A percentile compares a stretch with the other conserved stretches of the same genome.
phyloP scores from a whole-genome alignment of 2,888 invertebrate genomes.

The Nipponacmea schrenckii region DNA sequence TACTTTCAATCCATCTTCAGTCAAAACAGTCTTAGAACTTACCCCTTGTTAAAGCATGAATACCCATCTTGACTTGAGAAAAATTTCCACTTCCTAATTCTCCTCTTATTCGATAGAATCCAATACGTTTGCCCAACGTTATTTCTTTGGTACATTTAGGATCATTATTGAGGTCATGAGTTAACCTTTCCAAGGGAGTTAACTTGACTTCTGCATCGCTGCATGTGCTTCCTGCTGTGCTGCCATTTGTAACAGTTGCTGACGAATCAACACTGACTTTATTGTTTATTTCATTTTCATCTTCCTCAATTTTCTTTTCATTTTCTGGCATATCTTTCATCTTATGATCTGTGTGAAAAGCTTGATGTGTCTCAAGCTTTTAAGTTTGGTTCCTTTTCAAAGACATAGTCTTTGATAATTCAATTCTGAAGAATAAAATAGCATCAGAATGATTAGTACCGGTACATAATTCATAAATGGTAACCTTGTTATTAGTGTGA shows the following conservation, averaged over 20 bases:
- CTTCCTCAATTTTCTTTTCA: background rate
- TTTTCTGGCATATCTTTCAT: background rate
- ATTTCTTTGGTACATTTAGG: constrained; percentile 72
- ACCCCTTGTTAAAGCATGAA: constrained; percentile 81
- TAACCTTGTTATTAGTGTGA: too few relatives aligned
- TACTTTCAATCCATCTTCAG: background rate
- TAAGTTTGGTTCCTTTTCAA: too few relatives aligned
- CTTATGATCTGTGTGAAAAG: background rate
- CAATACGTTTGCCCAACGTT: constrained; percentile 79
- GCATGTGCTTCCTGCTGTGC: background rate
- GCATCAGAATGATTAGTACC: too few relatives aligned
- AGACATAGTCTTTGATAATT: too few relatives aligned
- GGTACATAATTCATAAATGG: too few relatives aligned
- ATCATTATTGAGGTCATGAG: constrained; percentile 59
- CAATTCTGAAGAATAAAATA: too few relatives aligned
- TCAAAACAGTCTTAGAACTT: too few relatives aligned
- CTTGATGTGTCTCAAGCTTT: background rate
- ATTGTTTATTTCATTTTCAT: background rate
- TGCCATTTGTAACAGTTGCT: background rate
- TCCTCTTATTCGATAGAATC: constrained; percentile 79
- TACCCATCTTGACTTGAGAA: constrained; percentile 81
- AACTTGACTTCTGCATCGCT: constrained; percentile 26
- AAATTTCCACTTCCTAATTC: constrained; percentile 83
- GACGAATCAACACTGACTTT: background rate
- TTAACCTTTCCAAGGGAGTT: constrained; percentile 60